Evolutionary conservation across 2,113 vertebrate genomes (phyloP), one percentile per base, ranked within the genome.

Genomic region (Platanista minor): DNA sequence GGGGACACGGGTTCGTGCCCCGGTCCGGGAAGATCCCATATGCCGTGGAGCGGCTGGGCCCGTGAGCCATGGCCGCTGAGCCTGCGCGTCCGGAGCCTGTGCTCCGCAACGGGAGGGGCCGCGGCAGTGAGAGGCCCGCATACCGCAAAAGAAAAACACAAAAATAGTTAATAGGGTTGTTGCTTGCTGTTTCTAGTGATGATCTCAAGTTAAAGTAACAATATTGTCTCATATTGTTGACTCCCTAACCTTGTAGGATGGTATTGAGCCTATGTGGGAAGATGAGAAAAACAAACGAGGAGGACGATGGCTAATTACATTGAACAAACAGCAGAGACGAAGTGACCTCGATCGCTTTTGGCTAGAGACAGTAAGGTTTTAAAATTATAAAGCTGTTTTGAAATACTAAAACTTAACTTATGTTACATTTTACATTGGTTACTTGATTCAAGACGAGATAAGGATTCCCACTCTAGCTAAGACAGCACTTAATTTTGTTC

Each of bases 241-340:
- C 41, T 82, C 97, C 97, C 10, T 95, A 93, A 59, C 29, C 31
- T 95, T 97, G 33, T 97, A 99, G 99, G 99, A 99, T 98, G 99
- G 99, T 2, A 99, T 99, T 96, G 99, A 99, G 78, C 99, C 99
- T 66, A 99, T 99, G 99, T 99, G 99, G 99, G 99, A 99, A 98
- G 99, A 99, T 85, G 99, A 99, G 66, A 99, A 99, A 95, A 99
- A 99, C 97, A 99, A 99, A 90, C 98, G 99, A 94, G 99, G 99
- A 49, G 99, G 99, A 84, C 99, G 99, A 98, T 99, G 99, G 99
- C 98, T 99, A 94, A 99, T 99, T 97, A 99, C 99, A 54, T 98
- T 99, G 97, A 99, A 99, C 95, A 99, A 99, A 96, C 99, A 99
- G 98, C 99, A 99, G 98, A 99, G 99, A 96, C 99, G 99, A 98